Percentiles rank a stretch among this genome's conserved stretches.
phyloP scores from a whole-genome alignment of 2,797 vertebrate genomes.

The Tamandua tetradactyla region DNA sequence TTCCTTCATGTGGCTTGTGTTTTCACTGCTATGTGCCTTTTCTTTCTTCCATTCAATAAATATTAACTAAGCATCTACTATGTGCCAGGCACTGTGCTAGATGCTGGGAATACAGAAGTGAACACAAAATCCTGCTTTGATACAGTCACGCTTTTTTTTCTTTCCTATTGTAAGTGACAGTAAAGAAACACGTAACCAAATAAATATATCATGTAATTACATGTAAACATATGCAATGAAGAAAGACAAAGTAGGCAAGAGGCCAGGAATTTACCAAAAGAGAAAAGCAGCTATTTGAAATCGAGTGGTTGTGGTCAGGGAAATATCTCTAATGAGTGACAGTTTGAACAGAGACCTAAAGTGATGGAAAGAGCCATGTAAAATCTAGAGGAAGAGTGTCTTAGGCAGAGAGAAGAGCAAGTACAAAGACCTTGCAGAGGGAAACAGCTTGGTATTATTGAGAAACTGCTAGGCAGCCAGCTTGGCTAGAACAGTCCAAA shows the following conservation, averaged over 20 bases:
- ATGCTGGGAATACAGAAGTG: neutral
- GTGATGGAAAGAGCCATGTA: neutral
- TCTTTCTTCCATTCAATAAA: neutral
- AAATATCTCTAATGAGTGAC: neutral
- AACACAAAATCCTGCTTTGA: neutral
- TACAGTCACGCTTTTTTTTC: neutral
- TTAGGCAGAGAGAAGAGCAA: neutral
- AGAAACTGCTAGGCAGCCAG: neutral
- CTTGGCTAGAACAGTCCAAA: neutral
- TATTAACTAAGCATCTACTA: neutral
- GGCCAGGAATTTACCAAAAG: neutral
- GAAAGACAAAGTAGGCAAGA: neutral
- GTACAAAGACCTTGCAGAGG: neutral
- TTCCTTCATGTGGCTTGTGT: neutral
- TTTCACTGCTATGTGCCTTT: neutral
- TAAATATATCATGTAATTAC: slow-evolving; percentile 34
- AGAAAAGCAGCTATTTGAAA: neutral
- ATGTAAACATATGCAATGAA: slow-evolving; percentile 30
- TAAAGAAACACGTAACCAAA: neutral
- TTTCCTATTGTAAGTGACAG: neutral
- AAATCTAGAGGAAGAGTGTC: neutral
- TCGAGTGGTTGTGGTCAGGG: neutral
- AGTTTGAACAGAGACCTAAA: neutral
- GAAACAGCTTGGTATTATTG: neutral
- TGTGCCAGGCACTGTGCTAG: neutral